These are phyloP conservation scores for Oncorhynchus masou DNA, from an alignment of 2,113 vertebrate species.

Conservation along the genomic window DNA sequence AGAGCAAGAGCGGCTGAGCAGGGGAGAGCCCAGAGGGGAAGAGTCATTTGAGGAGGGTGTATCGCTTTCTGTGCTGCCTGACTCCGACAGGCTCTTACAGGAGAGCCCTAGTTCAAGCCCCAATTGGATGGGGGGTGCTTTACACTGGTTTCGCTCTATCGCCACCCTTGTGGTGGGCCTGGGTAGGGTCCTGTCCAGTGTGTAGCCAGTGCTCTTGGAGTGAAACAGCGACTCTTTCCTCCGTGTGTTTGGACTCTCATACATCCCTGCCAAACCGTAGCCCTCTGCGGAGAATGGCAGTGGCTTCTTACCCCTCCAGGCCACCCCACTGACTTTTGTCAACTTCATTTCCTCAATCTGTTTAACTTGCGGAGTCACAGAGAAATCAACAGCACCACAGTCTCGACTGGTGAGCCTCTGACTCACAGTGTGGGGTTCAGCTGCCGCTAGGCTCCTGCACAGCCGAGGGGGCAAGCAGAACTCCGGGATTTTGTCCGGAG, in stretches of 20 bases:
- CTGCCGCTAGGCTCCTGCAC: constrained; percentile 28
- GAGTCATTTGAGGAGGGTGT: constrained; percentile 60
- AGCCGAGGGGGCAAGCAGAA: constrained; percentile 74
- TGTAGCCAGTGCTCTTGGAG: constrained; percentile 48
- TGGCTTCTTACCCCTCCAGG: constrained; percentile 26
- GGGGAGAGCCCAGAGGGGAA: constrained; percentile 56
- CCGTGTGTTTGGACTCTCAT: constrained; percentile 73
- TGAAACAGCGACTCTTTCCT: constrained; percentile 78
- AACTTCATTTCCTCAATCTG: neutral
- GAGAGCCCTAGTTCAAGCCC: constrained; percentile 15
- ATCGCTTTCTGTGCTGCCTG: constrained; percentile 53
- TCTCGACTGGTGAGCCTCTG: no score
- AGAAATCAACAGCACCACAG: no score
- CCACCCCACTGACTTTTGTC: neutral
- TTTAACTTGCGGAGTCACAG: no score
- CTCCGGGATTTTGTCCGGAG: constrained; percentile 75
- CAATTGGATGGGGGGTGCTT: constrained; percentile 12
- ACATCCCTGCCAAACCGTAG: constrained; percentile 63
- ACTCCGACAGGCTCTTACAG: constrained; percentile 47
- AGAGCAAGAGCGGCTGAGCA: neutral
- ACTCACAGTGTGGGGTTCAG: neutral
- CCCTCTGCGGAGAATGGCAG: constrained; percentile 58
- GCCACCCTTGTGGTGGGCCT: constrained; percentile 10
- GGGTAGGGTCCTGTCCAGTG: constrained; percentile 49
- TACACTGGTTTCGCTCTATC: constrained; percentile 24